Base-by-base conservation (phyloP, 2,113 vertebrate species). In the Marmota flaviventris region DNA sequence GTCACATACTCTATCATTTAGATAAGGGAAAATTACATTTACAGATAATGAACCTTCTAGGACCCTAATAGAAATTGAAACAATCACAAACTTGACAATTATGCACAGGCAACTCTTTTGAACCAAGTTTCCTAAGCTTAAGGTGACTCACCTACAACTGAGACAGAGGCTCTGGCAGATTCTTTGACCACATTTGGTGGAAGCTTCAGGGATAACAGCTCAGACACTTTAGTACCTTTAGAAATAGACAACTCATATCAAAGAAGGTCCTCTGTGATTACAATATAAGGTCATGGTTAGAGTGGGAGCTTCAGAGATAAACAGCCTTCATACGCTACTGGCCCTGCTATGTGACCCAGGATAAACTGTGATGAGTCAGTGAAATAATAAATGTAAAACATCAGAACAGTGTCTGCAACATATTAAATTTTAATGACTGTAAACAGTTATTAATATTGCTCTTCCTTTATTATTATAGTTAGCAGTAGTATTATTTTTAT, bases 81-180 rank as follows among this genome's bases (percentile, higher is more conserved):
- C 2, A n/a, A 69, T 72, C 81, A 77, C 85, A 65, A 72, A 83
- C 4, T 42, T 93, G 42, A 34, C 37, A 77, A 92, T 96, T 91
- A 69, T 8, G 32, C 67, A 32, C 67, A 17, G 32, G 37, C 61
- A 51, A n/a, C 16, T 39, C 48, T 51, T 90, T 90, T 53, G 29
- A 34, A 24, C 20, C 14, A 17, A 85, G 7, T 61, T 14, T n/a
- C 5, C 14, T 51, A 69, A 69, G 32, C 32, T 34, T 16, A 58
- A 32, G 37, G 67, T 76, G 32, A 63, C 98, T 98, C 89, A 99
- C 98, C 98, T 17, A 98, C 17, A 53, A 98, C 97, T 48, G 98
- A 98, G 84, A 98, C 94, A 65, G 96, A 98, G 0, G 98, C 98
- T 93, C 97, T 96, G 89, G 96, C 97, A 63, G 98, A 99, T 5